Conservation (phyloP, 2,888 invertebrate genomes). For the Xestoiulus laeticollis region DNA sequence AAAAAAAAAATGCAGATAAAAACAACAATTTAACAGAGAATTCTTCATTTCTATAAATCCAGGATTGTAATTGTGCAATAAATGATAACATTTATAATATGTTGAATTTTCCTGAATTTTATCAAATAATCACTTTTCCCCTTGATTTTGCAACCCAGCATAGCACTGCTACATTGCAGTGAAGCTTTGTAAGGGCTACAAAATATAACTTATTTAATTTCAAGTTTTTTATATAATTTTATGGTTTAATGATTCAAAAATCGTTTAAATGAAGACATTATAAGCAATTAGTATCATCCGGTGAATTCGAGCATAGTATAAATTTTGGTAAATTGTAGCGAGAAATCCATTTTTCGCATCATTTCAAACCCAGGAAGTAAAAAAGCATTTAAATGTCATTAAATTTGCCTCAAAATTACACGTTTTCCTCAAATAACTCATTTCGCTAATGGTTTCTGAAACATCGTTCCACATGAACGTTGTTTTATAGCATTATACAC, state of each 20-base stretch:
- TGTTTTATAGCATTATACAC: no score
- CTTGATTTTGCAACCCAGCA: no score
- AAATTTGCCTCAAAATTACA: not conserved
- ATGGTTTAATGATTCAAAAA: not conserved
- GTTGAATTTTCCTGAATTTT: no score
- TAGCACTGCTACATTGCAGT: no score
- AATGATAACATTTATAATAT: no score
- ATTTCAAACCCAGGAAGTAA: not conserved
- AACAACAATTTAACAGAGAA: not conserved
- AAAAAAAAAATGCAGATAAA: not conserved
- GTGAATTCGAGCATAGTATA: no score
- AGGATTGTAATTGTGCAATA: not conserved
- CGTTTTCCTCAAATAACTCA: not conserved
- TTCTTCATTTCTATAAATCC: not conserved
- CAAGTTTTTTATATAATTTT: not conserved
- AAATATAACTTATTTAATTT: not conserved
- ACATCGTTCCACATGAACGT: not conserved
- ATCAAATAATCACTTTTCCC: no score
- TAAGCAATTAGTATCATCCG: no score
- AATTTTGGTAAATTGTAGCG: not conserved
- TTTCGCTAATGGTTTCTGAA: not conserved
- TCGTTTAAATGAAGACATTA: no score
- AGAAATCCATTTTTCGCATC: not conserved
- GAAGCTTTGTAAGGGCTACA: no score
- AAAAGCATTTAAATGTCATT: no score